These are phyloP conservation scores for Rosalia funebris DNA, from an alignment of 2,888 invertebrate species.

Conservation along the genomic window DNA sequence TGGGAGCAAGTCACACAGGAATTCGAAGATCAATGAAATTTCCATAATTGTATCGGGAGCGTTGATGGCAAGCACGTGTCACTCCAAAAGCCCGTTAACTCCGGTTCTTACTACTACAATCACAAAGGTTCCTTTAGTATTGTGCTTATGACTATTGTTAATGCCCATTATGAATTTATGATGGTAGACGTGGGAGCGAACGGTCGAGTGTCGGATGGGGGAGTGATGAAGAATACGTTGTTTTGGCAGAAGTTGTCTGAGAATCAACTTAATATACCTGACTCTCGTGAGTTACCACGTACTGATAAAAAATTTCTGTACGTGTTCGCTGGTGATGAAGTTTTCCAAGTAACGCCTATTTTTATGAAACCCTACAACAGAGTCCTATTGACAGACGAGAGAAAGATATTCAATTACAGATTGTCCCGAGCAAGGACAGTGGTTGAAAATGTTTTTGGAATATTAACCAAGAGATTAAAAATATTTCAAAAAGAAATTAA, in stretches of 20 bases:
- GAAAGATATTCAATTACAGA: conserved; percentile 37
- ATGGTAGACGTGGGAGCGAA: conserved; percentile 40
- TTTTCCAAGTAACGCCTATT: conserved; percentile 39
- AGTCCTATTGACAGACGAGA: conserved; percentile 27
- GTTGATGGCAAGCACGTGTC: conserved; percentile 55
- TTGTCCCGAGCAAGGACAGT: conserved; percentile 34
- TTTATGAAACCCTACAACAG: conserved; percentile 40
- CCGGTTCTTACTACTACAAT: conserved; percentile 49
- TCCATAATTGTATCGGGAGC: conserved; percentile 52
- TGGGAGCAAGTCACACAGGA: conserved; percentile 16
- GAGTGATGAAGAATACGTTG: conserved; percentile 40
- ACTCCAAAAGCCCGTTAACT: conserved; percentile 48
- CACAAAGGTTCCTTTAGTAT: conserved; percentile 55
- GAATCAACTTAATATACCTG: conserved; percentile 32
- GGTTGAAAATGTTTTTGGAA: conserved; percentile 39
- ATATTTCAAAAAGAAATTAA: conserved; percentile 27
- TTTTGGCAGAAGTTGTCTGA: conserved; percentile 28
- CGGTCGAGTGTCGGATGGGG: conserved; percentile 44
- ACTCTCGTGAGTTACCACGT: conserved; percentile 18
- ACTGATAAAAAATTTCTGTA: conserved; percentile 13
- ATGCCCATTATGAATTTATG: conserved; percentile 37
- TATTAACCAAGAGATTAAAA: conserved; percentile 30
- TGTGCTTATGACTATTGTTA: conserved; percentile 56
- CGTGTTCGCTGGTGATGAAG: conserved; percentile 44
- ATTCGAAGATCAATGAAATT: conserved; percentile 32